Conservation (phyloP, 1,140 invertebrate genomes). For the Lutraria rhynchaena region DNA sequence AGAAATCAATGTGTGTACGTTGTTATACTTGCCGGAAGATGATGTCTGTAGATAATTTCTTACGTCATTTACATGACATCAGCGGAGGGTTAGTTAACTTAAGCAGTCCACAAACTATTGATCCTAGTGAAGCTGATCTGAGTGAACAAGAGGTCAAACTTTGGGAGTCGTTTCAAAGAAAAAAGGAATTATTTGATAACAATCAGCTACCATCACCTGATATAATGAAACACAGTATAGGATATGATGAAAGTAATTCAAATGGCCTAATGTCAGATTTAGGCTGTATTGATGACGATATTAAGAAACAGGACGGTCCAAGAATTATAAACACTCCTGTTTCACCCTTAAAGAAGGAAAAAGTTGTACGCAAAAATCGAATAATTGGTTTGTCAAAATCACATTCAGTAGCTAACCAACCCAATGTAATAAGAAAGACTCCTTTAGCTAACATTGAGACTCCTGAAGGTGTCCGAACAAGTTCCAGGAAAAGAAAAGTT, state of each 20-base stretch:
- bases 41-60: slow-evolving; percentile 74
- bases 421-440: background rate
- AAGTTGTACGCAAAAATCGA: slow-evolving; percentile 42
- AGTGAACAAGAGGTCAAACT: slow-evolving; percentile 67
- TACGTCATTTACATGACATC: slow-evolving; percentile 74
- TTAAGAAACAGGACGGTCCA: slow-evolving; percentile 2
- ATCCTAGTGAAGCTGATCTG: slow-evolving; percentile 65
- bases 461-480: slow-evolving; percentile 65
- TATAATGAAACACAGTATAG: slow-evolving; percentile 9
- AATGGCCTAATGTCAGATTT: background rate
- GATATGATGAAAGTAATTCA: slow-evolving; percentile 9
- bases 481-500: slow-evolving; percentile 74
- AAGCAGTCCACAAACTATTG: slow-evolving; percentile 65
- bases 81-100: slow-evolving; percentile 65
- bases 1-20: slow-evolving; percentile 71
- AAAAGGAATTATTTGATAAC: slow-evolving; percentile 60
- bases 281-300: background rate
- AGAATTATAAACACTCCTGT: slow-evolving; percentile 48
- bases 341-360: slow-evolving; percentile 38
- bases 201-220: slow-evolving; percentile 30
- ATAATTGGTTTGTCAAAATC: background rate
- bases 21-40: slow-evolving; percentile 76
- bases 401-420: background rate
- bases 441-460: background rate
- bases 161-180: slow-evolving; percentile 75